Evolutionary conservation across 1,140 invertebrate species (phyloP).

Genomic region (Subanguina moxae): DNA sequence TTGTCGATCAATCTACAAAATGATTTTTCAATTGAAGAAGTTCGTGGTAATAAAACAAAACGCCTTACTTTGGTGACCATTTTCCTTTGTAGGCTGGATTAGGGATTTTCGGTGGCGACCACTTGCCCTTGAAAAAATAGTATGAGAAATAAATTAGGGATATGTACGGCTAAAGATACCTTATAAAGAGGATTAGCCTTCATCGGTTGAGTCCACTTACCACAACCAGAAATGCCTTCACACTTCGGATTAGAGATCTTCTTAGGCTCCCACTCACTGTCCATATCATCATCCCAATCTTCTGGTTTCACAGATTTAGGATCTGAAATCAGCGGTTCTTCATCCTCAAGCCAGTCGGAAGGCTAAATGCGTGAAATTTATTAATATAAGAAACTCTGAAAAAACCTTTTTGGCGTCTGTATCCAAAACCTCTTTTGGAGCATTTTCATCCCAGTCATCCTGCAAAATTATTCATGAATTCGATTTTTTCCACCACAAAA

Average conservation of each 20-base stretch:
- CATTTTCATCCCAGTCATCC: slow-evolving; percentile 53
- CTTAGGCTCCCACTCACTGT: slow-evolving; percentile 95
- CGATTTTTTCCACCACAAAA: slow-evolving; percentile 6
- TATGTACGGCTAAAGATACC: slow-evolving; percentile 49
- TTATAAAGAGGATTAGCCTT: slow-evolving; percentile 56
- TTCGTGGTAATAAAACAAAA: no score
- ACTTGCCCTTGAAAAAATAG: slow-evolving; percentile 62
- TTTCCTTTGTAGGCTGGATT: slow-evolving; percentile 93
- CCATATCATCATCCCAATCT: slow-evolving; percentile 88
- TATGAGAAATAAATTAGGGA: neutral
- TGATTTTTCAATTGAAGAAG: no score
- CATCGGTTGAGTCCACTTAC: slow-evolving; percentile 69
- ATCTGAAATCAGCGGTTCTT: slow-evolving; percentile 81
- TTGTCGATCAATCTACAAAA: slow-evolving; percentile 73
- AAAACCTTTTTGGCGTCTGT: slow-evolving; percentile 37
- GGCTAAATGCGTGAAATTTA: no score
- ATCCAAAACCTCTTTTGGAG: slow-evolving; percentile 48
- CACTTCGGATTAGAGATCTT: slow-evolving; percentile 86
- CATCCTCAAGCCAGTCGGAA: slow-evolving; percentile 83
- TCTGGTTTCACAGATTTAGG: slow-evolving; percentile 78
- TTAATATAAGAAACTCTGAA: neutral
- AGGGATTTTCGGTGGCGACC: slow-evolving; percentile 80
- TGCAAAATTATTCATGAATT: neutral
- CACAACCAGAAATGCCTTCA: slow-evolving; percentile 78
- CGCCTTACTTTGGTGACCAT: slow-evolving; percentile 70